phyloP scores from a whole-genome alignment of 2,888 invertebrate genomes.

The Gonocerus acuteangulatus region DNA sequence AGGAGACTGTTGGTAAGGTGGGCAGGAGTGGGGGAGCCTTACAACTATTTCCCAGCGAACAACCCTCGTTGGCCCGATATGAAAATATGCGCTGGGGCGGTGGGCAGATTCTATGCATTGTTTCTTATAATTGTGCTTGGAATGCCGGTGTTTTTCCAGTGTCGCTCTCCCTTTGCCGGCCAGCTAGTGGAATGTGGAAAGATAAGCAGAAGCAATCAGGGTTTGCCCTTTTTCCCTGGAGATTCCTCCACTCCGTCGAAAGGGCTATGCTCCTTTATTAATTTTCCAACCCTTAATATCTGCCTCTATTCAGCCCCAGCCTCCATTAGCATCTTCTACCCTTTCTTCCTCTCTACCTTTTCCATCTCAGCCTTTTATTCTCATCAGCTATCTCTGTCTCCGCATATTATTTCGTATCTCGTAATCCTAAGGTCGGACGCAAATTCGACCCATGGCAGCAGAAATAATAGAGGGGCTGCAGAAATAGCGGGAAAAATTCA shows the following conservation, averaged over 20 bases:
- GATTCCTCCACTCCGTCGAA: conserved; percentile 11
- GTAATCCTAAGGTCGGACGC: no score
- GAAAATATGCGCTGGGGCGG: conserved; percentile 20
- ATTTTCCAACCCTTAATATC: conserved; percentile 23
- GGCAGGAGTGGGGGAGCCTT: neutral
- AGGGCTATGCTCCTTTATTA: conserved; percentile 19
- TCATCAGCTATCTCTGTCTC: neutral
- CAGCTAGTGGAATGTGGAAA: conserved; percentile 16
- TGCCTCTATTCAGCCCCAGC: conserved; percentile 14
- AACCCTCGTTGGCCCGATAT: conserved; percentile 1
- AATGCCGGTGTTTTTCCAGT: conserved; percentile 13
- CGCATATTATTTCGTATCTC: neutral
- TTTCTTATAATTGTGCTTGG: conserved; percentile 24
- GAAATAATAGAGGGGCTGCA: no score
- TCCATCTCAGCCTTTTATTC: conserved; percentile 8
- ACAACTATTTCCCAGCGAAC: neutral
- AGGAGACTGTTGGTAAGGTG: no score
- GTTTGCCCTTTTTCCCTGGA: conserved; percentile 8
- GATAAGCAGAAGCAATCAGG: conserved; percentile 22
- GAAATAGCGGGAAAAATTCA: no score
- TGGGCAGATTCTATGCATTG: conserved; percentile 21
- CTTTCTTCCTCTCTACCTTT: neutral
- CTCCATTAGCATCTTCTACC: conserved; percentile 15
- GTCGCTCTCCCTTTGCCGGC: conserved; percentile 23
- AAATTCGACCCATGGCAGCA: no score